A percentile compares a stretch with the other conserved stretches of the same genome.
Conservation (phyloP, 2,113 vertebrate genomes). For the Bothrops jararaca region DNA sequence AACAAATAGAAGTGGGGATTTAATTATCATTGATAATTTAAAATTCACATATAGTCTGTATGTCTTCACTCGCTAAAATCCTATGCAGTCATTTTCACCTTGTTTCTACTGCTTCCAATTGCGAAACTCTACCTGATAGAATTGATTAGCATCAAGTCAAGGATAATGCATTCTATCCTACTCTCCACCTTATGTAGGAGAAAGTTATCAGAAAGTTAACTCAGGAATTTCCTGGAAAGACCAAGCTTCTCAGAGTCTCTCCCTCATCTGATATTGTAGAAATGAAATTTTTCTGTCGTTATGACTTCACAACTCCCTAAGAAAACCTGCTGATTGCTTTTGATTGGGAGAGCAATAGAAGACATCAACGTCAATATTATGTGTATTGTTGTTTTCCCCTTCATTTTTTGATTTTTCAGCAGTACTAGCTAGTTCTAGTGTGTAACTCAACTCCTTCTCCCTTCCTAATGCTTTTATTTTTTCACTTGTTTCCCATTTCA, state of each 20-base stretch:
- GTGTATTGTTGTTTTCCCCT: not conserved
- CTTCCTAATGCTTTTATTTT: not conserved
- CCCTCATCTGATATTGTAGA: not conserved
- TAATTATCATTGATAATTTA: not conserved
- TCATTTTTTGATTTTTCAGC: not conserved
- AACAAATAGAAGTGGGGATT: not conserved
- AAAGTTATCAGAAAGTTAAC: not conserved
- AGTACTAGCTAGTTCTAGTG: not conserved
- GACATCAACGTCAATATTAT: not conserved
- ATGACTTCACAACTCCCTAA: not conserved
- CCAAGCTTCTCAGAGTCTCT: not conserved
- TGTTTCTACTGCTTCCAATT: not conserved
- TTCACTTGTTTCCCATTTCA: not conserved
- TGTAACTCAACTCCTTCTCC: not conserved
- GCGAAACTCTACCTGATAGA: not conserved
- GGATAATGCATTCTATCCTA: not conserved
- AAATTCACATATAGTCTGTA: not conserved
- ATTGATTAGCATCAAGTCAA: not conserved
- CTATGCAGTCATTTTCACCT: not conserved
- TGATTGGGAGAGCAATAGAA: not conserved
- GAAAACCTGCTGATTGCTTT: not conserved
- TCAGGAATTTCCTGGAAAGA: not conserved
- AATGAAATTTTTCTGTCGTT: not conserved
- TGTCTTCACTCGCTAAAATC: not conserved
- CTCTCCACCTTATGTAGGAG: not conserved